These are phyloP conservation scores for Micronisus gabar DNA, from an alignment of 2,113 vertebrate species.

Conservation along the genomic window DNA sequence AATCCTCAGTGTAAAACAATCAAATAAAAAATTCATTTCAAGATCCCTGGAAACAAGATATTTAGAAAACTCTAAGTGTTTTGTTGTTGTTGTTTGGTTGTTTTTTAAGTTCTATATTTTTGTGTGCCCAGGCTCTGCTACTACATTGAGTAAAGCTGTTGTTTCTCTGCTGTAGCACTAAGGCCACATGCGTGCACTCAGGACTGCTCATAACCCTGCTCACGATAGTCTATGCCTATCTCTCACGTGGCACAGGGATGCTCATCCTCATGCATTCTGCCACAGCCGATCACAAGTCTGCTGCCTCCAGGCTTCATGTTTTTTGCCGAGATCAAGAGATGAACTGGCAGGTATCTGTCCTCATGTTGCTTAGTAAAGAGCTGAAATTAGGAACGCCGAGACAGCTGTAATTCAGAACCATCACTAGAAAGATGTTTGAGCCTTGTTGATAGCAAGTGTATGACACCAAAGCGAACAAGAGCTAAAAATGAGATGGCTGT, in stretches of 20 bases:
- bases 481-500: background rate
- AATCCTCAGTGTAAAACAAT: background rate
- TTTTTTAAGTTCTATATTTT: background rate
- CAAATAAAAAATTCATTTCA: background rate
- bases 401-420: constrained; percentile 35
- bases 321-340: background rate
- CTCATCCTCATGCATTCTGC: background rate
- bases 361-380: background rate
- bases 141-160: background rate
- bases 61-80: background rate
- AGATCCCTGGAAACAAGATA: background rate
- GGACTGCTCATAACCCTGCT: background rate
- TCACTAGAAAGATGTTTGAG: background rate
- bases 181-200: background rate
- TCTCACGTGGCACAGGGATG: background rate
- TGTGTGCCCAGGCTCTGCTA: background rate
- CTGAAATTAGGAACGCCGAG: constrained; percentile 32
- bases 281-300: background rate
- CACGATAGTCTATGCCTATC: fast-evolving
- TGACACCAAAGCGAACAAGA: background rate
- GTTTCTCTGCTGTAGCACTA: background rate
- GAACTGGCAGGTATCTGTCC: constrained; percentile 38
- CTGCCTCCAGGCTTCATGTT: background rate
- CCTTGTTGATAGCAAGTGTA: background rate
- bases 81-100: background rate